A percentile compares a stretch with the other conserved stretches of the same genome.
Evolutionary conservation across 2,888 invertebrate genomes (phyloP).

Genomic region (Ctenicera cuprea): DNA sequence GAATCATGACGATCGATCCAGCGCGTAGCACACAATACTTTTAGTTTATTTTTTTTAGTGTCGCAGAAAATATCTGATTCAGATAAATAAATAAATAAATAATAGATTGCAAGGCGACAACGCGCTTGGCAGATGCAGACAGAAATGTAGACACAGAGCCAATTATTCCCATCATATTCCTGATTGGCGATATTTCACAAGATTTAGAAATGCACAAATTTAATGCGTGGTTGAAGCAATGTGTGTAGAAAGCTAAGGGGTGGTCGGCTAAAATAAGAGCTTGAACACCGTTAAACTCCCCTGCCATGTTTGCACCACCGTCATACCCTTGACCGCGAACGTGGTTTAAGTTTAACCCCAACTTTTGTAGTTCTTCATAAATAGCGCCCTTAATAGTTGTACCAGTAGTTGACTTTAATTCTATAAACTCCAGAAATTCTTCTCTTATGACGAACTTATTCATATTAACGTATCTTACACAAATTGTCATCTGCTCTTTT

Average conservation of each 20-base stretch:
- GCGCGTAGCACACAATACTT: neutral
- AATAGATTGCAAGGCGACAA: neutral
- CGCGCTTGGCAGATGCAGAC: constrained; percentile 15
- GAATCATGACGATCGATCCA: neutral
- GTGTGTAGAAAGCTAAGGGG: constrained; percentile 21
- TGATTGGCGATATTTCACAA: constrained; percentile 1
- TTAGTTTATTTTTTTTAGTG: neutral
- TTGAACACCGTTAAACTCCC: neutral
- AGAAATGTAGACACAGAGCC: neutral
- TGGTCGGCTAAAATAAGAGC: neutral
- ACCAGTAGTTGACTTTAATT: constrained; percentile 20
- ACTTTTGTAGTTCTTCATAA: neutral
- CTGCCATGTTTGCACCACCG: constrained; percentile 12
- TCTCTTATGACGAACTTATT: neutral
- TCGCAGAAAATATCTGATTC: neutral
- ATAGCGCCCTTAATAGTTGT: constrained; percentile 14
- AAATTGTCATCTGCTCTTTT: constrained; percentile 16
- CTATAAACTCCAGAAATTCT: constrained; percentile 28
- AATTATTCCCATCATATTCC: constrained; percentile 20
- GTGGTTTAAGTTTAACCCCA: constrained; percentile 16
- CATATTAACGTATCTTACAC: constrained; percentile 21
- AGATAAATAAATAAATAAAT: no score
- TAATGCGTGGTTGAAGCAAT: constrained; percentile 19
- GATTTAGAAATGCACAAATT: constrained; percentile 15
- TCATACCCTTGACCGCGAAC: constrained; percentile 25